These are phyloP conservation scores for Trichogramma evanescens DNA, from an alignment of 2,888 invertebrate species.

Conservation along the genomic window DNA sequence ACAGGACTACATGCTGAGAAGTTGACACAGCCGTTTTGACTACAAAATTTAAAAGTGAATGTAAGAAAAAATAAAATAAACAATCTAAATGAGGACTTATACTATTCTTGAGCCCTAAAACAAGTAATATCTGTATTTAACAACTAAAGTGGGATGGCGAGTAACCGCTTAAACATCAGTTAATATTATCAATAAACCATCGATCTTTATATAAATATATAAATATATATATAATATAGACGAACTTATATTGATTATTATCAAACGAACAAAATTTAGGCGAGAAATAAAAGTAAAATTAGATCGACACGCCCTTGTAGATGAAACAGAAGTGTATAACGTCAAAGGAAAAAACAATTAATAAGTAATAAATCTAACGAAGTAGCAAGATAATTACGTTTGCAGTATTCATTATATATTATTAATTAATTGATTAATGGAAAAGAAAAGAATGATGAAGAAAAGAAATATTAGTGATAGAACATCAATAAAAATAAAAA, in stretches of 20 bases:
- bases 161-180: too few relatives aligned
- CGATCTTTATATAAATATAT: too few relatives aligned
- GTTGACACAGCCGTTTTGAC: constrained; percentile 2
- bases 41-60: too few relatives aligned
- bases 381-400: constrained; percentile 32
- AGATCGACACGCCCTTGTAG: constrained; percentile 34
- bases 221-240: background rate
- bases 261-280: constrained; percentile 16
- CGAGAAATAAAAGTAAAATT: constrained; percentile 1
- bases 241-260: constrained; percentile 28
- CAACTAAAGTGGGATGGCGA: too few relatives aligned
- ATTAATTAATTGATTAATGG: constrained; percentile 20
- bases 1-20: background rate
- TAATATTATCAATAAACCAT: too few relatives aligned
- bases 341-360: constrained; percentile 18
- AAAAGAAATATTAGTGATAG: too few relatives aligned
- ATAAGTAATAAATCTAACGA: constrained; percentile 20
- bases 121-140: too few relatives aligned
- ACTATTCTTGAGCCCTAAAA: too few relatives aligned
- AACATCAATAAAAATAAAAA: constrained; percentile 1
- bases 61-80: too few relatives aligned
- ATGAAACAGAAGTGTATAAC: constrained; percentile 10
- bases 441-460: background rate
- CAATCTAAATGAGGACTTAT: too few relatives aligned
- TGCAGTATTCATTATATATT: constrained; percentile 35